A percentile compares a stretch with the other conserved stretches of the same genome.
Conservation (phyloP, 2,797 vertebrate species). For the Smutsia temminckii region DNA sequence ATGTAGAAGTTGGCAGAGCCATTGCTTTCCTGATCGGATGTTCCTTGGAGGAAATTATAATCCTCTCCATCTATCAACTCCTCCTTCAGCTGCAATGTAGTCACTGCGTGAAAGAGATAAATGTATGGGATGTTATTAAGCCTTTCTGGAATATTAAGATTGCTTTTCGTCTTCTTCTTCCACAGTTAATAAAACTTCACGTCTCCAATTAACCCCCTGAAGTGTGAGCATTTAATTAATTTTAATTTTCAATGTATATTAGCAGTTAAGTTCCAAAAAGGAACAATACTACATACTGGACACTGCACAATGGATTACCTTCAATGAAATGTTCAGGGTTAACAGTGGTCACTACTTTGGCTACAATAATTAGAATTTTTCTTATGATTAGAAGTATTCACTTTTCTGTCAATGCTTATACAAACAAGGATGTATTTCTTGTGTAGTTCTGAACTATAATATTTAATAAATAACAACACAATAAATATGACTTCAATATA, state of each 20-base stretch:
- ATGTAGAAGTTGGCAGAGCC: constrained; percentile 98
- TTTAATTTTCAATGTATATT: neutral
- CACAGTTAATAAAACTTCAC: neutral
- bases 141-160: neutral
- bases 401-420: constrained; percentile 60
- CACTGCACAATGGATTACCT: neutral
- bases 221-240: neutral
- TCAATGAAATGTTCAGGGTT: neutral
- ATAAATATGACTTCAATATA: constrained; percentile 9
- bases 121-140: neutral
- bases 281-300: neutral
- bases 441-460: neutral
- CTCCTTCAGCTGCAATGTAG: constrained; percentile 94
- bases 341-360: neutral
- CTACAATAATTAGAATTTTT: neutral
- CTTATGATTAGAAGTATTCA: constrained; percentile 44
- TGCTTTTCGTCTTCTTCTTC: constrained; percentile 17
- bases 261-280: neutral
- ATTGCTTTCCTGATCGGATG: constrained; percentile 98
- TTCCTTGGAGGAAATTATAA: constrained; percentile 95
- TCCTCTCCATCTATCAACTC: constrained; percentile 94
- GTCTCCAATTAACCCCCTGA: neutral
- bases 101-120: constrained; percentile 86
- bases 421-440: constrained; percentile 15
- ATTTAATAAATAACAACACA: neutral